A percentile compares a stretch with the other conserved stretches of the same genome.
Evolutionary conservation across 2,113 vertebrate species (phyloP).

Genomic region (Zeus faber): DNA sequence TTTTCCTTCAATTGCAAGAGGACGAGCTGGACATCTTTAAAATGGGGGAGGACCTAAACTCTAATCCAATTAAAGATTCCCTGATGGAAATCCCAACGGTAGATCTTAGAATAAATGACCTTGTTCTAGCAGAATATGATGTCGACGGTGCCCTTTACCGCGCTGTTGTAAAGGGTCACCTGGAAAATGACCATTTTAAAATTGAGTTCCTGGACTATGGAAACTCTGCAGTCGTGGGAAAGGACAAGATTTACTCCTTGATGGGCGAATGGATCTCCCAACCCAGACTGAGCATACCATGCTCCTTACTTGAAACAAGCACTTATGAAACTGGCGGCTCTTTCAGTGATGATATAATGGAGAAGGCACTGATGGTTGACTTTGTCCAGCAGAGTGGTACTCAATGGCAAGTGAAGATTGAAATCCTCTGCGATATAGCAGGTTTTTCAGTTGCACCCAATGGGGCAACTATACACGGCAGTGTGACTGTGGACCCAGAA

Average conservation of each 20-base stretch:
- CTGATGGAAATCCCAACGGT: slow-evolving; percentile 15
- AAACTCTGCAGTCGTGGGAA: slow-evolving; percentile 67
- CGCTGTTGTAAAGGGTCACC: slow-evolving; percentile 70
- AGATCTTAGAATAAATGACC: slow-evolving; percentile 56
- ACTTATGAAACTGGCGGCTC: slow-evolving; percentile 34
- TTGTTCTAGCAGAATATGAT: slow-evolving; percentile 71
- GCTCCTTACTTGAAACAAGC: slow-evolving; percentile 67
- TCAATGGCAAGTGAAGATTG: slow-evolving; percentile 77
- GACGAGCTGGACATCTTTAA: slow-evolving; percentile 74
- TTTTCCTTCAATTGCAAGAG: slow-evolving; percentile 80
- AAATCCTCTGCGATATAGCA: slow-evolving; percentile 47
- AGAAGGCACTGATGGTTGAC: slow-evolving; percentile 71
- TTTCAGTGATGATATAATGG: slow-evolving; percentile 64
- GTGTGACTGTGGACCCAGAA: neutral
- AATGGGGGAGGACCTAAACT: slow-evolving; percentile 74
- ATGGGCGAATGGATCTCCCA: slow-evolving; percentile 64
- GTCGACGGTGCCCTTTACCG: slow-evolving; percentile 76
- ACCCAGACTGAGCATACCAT: slow-evolving; percentile 76
- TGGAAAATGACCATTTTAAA: slow-evolving; percentile 44
- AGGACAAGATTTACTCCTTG: slow-evolving; percentile 70
- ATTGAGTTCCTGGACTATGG: slow-evolving; percentile 91
- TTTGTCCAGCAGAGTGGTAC: slow-evolving; percentile 70
- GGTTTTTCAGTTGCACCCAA: slow-evolving; percentile 1
- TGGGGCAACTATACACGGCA: neutral
- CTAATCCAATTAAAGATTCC: slow-evolving; percentile 31